Base-by-base conservation (phyloP, 2,113 vertebrate genomes). In the Ptilorrhoa leucosticta region DNA sequence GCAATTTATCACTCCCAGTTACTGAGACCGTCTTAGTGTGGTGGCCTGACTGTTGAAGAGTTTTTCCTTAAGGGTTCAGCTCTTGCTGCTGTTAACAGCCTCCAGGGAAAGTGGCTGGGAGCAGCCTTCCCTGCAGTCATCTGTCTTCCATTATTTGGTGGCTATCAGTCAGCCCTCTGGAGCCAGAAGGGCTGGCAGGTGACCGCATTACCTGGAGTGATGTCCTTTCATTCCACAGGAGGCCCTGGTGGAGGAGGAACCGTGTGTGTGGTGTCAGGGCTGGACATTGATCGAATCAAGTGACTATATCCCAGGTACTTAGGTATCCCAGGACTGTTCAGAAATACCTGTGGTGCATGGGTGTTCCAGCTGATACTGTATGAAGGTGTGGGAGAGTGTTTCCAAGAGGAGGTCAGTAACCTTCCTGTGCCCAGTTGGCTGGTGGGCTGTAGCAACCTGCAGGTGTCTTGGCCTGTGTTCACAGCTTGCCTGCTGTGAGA, bases 231-330 rank as follows among this genome's bases (percentile, higher is more conserved):
- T 76, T 58, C 35, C 30, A 10, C 22, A 15, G 40, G 31, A 44
- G 21, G 40, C 39, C 12, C 9, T 0, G 0, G 15, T 18, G 44
- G 60, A 73, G 78, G 40, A 82, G 17, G 18, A 60, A 23, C 1
- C 1, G 0, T 5, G 4, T 24, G 9, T 33, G 3, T 69, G 56
- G 6, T 44, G 18, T 60, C 37, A 27, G 45, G 63, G 33, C 33
- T 86, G 76, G 76, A 23, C 26, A 11, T 31, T 2, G 3, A 15
- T 31, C 0, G 1, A n/a, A 31, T 63, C 17, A 7, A 77, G 22
- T 4, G 22, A 40, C 80, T 64, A 26, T 58, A 54, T 31, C n/a
- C 5, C 21, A 24, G 30, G 11, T 86, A 10, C 83, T 83, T 48
- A 21, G 44, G 37, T 33, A 11, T 37, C 35, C 22, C 27, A 33